phyloP scores from a whole-genome alignment of 2,797 vertebrate species.

The Coregonus ussuriensis region DNA sequence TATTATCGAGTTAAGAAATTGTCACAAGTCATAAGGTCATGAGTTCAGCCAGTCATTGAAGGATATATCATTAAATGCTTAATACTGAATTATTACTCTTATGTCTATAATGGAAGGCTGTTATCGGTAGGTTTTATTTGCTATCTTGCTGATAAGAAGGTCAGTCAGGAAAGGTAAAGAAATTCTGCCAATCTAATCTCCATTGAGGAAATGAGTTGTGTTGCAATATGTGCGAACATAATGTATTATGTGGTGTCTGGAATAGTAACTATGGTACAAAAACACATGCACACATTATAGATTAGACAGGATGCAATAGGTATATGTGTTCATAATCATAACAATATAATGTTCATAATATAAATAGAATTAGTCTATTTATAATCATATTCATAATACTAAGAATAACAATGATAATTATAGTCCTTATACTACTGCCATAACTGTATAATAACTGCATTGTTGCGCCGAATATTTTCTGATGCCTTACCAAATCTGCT shows the following conservation, averaged over 20 bases:
- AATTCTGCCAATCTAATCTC: constrained; percentile 44
- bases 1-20: not conserved
- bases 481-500: constrained; percentile 91
- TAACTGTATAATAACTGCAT: not conserved
- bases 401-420: not conserved
- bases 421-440: not conserved
- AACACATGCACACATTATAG: not conserved
- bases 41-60: not conserved
- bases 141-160: constrained; percentile 43
- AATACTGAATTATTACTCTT: constrained; percentile 3
- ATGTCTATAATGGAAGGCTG: constrained; percentile 17
- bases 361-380: not conserved
- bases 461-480: not conserved
- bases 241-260: constrained; percentile 4
- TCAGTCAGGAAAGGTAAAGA: constrained; percentile 30
- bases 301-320: not conserved
- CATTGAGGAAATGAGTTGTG: constrained; percentile 36
- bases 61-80: not conserved
- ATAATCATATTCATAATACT: not conserved
- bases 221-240: constrained; percentile 41
- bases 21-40: not conserved
- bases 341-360: constrained; percentile 22
- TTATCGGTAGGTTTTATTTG: constrained; percentile 22
- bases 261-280: constrained; percentile 13
- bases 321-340: constrained; percentile 23